Percentiles rank a stretch among this genome's conserved stretches.
These are phyloP conservation scores for Saturnia japonica DNA, from an alignment of 2,888 invertebrate genomes.

Conservation along the genomic window DNA sequence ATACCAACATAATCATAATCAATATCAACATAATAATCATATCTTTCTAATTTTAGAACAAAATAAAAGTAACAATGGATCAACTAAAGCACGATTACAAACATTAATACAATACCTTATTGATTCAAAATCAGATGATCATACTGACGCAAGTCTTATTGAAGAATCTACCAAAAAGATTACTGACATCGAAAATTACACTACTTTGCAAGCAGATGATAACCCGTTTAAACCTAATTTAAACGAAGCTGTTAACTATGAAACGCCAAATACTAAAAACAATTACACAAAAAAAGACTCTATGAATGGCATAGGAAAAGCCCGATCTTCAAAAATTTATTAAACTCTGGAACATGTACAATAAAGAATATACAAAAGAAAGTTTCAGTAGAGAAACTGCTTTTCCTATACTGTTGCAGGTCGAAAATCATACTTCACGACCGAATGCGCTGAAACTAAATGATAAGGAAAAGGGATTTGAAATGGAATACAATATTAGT, in stretches of 20 bases:
- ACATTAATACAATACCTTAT: constrained; percentile 13
- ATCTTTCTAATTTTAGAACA: background rate
- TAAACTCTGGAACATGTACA: constrained; percentile 24
- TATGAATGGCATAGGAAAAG: background rate
- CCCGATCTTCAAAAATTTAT: constrained; percentile 17
- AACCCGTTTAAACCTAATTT: constrained; percentile 11
- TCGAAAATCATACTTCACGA: background rate
- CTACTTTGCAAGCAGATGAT: constrained; percentile 2
- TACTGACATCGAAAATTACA: background rate
- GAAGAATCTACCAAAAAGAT: background rate
- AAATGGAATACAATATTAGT: constrained; percentile 32
- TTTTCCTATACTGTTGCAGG: background rate
- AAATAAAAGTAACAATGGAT: constrained; percentile 17
- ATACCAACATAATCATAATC: background rate
- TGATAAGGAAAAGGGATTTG: constrained; percentile 31
- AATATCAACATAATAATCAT: too few relatives aligned
- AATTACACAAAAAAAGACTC: background rate
- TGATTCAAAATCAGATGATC: constrained; percentile 12
- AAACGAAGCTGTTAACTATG: background rate
- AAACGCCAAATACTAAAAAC: background rate
- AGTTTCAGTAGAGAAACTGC: background rate
- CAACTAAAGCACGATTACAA: constrained; percentile 25
- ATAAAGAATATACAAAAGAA: constrained; percentile 21
- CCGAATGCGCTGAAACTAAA: constrained; percentile 15
- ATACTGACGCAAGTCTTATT: background rate